Base-by-base conservation (phyloP, 2,888 invertebrate species). In the Atrina japonica region DNA sequence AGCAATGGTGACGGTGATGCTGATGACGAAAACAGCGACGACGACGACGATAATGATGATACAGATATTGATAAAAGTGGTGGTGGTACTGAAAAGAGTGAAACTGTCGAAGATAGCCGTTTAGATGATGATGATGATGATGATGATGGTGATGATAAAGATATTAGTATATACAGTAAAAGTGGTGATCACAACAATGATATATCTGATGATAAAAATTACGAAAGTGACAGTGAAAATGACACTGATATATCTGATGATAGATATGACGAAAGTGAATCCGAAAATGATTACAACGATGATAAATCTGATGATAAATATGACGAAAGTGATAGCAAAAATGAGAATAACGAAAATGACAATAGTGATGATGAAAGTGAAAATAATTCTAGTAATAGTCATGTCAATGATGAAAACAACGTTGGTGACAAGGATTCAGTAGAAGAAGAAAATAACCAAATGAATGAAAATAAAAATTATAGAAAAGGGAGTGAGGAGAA, bases 111-210 rank as follows among this genome's bases (percentile, higher is more conserved):
- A 7, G 23, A 23, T 25, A 16, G 5, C 16, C 14, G 25, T 52
- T 3, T 23, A 21, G 52, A 52, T 52, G 25, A 23, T 23, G 23
- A 25, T 52, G 16, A 52, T 52, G 25, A 25, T 52, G 25, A 52
- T 3, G 52, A 52, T 23, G 25, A 52, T 52, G 16, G 52, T 52
- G 52, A 52, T 52, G 52, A 52, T 23, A 23, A 21, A 16, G 18
- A 21, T 49, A n/a, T 16, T 49, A 7, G 11, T 7, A n/a, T 6
- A 14, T 7, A 49, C 18, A 49, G 18, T n/a, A 21, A 49, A n/a
- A 49, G 18, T 49, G 18, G n/a, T n/a, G n/a, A n/a, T n/a, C n/a
- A n/a, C n/a, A n/a, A n/a, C n/a, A n/a, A n/a, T n/a, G n/a, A n/a
- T n/a, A n/a, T n/a, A n/a, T n/a, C n/a, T n/a, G n/a, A n/a, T n/a